Evolutionary conservation across 2,888 invertebrate species (phyloP), one percentile per base, ranked within the genome.

Genomic region (Callyntrura sp.): DNA sequence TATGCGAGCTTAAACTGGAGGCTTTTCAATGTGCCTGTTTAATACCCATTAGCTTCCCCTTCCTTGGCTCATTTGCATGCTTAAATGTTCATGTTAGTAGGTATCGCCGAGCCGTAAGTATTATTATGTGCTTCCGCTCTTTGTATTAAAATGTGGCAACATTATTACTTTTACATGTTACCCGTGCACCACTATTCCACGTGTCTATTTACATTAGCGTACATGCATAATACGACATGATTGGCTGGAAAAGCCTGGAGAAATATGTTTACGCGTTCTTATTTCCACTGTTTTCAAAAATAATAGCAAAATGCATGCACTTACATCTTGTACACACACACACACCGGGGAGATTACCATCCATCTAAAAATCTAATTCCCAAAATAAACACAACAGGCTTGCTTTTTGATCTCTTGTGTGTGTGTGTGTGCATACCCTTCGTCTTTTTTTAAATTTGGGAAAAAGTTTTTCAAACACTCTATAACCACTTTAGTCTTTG

Each of bases 41-140:
- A 83, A 82, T 83, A 88, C 88, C 88, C 88, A 83, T 88, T 88
- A 82, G 70, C 70, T 88, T 82, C 81, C 88, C 65, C 51, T 88
- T 88, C 62, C 83, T 62, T 76, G 12, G 45, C 88, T 88, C 83
- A 88, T 88, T 88, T 88, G 88, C 88, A 88, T 88, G 88, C 76
- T 88, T 88, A 88, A 88, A 88, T 88, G 88, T 62, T 83, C 62
- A 73, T 88, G 83, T 88, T 73, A 48, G 62, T 51, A 62, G 79
- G 25, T 35, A 35, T 2, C 6, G 35, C 35, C 6, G 60, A 68
- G 78, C 51, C 45, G 55, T 57, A 73, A 81, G 65, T 48, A 76
- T 88, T 88, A 88, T 88, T 88, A 73, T 76, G 73, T 83, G 60
- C 76, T 88, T 76, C 88, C 88, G 88, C 45, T 81, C 20, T 65